phyloP scores from a whole-genome alignment of 2,888 invertebrate genomes.

The Eupithecia subumbrata region DNA sequence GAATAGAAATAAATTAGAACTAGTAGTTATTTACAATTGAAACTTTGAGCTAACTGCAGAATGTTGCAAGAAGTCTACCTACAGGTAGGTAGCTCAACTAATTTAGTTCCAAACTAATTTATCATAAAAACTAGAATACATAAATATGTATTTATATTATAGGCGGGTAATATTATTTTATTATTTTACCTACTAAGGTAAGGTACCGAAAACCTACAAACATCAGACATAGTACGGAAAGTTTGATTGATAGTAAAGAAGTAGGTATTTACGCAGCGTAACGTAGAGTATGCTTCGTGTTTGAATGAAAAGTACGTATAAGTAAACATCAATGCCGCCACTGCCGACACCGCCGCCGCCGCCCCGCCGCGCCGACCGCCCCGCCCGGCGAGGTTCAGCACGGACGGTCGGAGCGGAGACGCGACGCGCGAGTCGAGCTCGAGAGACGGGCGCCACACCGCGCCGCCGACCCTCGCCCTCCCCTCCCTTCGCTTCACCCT shows the following conservation, averaged over 20 bases:
- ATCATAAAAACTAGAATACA: no score
- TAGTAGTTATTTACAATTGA: no score
- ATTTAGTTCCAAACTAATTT: no score
- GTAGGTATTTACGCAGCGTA: slow-evolving; percentile 15
- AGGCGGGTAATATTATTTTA: background rate
- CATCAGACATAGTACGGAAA: background rate
- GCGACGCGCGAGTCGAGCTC: slow-evolving; percentile 40
- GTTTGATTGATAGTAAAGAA: slow-evolving; percentile 7
- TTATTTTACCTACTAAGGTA: background rate
- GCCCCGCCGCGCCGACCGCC: slow-evolving; percentile 36
- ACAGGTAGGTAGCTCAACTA: no score
- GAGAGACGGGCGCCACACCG: slow-evolving; percentile 48
- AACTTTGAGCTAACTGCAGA: no score
- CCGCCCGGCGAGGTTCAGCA: slow-evolving; percentile 39
- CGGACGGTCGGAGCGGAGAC: slow-evolving; percentile 24
- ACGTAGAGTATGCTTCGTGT: slow-evolving; percentile 31
- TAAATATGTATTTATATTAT: background rate
- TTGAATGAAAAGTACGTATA: slow-evolving; percentile 45
- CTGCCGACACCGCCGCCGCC: slow-evolving; percentile 39
- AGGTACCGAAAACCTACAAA: background rate
- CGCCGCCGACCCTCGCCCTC: slow-evolving; percentile 60
- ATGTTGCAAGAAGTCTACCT: no score
- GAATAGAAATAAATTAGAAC: no score
- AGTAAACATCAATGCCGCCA: slow-evolving; percentile 46
- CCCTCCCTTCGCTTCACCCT: slow-evolving; percentile 58